Percentiles rank a stretch among this genome's conserved stretches.
Conservation (phyloP, 2,888 invertebrate genomes). For the Phalera bucephala region DNA sequence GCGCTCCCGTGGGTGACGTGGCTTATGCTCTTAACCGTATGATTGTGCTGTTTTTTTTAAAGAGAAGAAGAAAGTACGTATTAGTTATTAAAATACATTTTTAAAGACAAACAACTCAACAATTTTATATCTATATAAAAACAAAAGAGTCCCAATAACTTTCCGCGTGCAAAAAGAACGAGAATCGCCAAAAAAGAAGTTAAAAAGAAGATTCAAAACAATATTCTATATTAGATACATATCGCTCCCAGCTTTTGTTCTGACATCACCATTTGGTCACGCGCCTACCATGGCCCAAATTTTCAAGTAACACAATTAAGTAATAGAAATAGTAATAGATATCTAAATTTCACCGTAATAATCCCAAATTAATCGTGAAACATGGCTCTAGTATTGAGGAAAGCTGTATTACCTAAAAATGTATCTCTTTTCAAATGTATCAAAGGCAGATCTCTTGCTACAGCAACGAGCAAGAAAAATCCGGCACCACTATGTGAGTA, state of each 20-base stretch:
- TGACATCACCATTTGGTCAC: constrained; percentile 39
- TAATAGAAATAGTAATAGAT: constrained; percentile 30
- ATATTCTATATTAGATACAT: constrained; percentile 36
- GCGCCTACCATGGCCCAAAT: constrained; percentile 62
- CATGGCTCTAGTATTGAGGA: constrained; percentile 68
- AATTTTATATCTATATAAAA: too few species aligned
- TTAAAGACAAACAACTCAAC: too few species aligned
- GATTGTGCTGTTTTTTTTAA: too few species aligned
- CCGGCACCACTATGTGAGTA: constrained; percentile 57
- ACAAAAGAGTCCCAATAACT: too few species aligned
- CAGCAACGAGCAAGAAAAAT: constrained; percentile 49
- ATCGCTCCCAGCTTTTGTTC: constrained; percentile 44
- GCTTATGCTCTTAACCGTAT: too few species aligned
- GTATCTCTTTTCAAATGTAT: constrained; percentile 62
- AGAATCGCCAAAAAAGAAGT: constrained; percentile 12
- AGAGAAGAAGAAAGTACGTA: too few species aligned
- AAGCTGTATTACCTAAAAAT: constrained; percentile 59
- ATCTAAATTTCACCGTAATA: constrained; percentile 6
- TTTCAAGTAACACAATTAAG: constrained; percentile 53
- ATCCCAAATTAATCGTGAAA: constrained; percentile 26
- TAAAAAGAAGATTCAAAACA: constrained; percentile 36
- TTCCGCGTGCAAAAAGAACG: not conserved
- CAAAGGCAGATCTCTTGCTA: constrained; percentile 51
- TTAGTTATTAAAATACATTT: too few species aligned
- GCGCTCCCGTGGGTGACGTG: too few species aligned